Base-by-base conservation (phyloP, 53 echinoderm and acorn worm genomes). In the Crossaster papposus region DNA sequence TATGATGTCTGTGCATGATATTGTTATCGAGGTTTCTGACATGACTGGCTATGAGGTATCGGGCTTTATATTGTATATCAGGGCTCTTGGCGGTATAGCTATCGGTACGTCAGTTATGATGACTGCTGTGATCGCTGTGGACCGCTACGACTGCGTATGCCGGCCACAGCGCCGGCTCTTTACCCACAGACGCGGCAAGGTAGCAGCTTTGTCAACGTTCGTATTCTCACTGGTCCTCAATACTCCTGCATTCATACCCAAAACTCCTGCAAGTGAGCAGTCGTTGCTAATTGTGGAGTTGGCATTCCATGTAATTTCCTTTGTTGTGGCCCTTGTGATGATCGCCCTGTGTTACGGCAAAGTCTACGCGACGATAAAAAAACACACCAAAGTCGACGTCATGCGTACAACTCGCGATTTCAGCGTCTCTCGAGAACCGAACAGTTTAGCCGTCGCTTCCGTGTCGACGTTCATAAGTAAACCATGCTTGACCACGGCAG, bases 81-180 rank as follows among this genome's bases (percentile, higher is more conserved):
- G n/a, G n/a, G 24, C 35, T 15, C n/a, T 81, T 28, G n/a, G 38
- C 20, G 36, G 24, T 24, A 35, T 65, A n/a, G 36, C 82, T 44
- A 36, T 38, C 22, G 82, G 82, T 36, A 68, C 82, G 24, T 65
- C 82, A 1, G 28, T 82, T 37, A 65, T 82, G 68, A 70, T 81
- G 54, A 81, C 81, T 26, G 81, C 63, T 6, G 62, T 81, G 3
- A 81, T 81, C 18, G 81, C 81, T 64, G 81, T 64, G 33, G 82
- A 82, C 55, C 68, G 82, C 36, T 82, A 65, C 65, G 82, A 82
- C 82, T 65, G 65, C 37, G 51, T 82, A 14, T 82, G 82, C 82
- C 82, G 82, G 12, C 65, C 82, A 65, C 36, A 82, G n/a, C 35
- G 82, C 30, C 50, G 82, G 29, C 38, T 82, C 63, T 81, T 81